These are phyloP conservation scores for Girardinus metallicus DNA, from an alignment of 2,797 vertebrate genomes.

Conservation along the genomic window DNA sequence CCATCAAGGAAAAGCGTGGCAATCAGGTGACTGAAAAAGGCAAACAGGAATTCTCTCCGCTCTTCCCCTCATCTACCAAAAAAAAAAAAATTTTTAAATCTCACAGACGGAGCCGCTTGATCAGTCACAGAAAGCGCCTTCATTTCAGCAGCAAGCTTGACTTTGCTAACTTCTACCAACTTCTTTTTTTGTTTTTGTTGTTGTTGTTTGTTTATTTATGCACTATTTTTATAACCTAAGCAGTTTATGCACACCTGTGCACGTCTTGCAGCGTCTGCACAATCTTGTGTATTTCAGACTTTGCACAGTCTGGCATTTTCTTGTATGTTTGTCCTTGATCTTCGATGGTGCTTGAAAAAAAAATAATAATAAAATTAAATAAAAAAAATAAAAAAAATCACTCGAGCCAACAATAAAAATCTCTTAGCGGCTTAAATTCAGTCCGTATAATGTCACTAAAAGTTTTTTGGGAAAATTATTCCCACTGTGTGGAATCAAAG, in stretches of 20 bases:
- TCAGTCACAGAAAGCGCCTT: conserved; percentile 41
- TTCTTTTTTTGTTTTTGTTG: not conserved
- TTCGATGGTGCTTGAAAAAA: not conserved
- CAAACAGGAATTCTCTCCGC: conserved; percentile 34
- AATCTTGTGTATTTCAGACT: conserved; percentile 35
- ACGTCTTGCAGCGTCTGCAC: conserved; percentile 47
- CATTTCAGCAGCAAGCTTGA: conserved; percentile 28
- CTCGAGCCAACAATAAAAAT: conserved; percentile 13
- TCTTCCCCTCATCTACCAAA: conserved; percentile 41
- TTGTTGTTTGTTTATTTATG: conserved; percentile 38
- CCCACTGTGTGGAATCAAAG: not conserved
- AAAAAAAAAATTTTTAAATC: conserved; percentile 13
- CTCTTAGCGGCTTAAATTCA: conserved; percentile 18
- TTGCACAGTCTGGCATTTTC: conserved; percentile 45
- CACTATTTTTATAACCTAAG: conserved; percentile 26
- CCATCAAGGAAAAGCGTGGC: conserved; percentile 48
- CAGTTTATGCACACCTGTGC: conserved; percentile 45
- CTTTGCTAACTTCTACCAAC: conserved; percentile 30
- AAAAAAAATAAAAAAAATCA: not conserved
- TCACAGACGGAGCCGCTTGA: conserved; percentile 24
- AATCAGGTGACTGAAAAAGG: conserved; percentile 37
- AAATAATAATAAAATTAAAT: too few relatives aligned
- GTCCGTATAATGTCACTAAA: conserved; percentile 2
- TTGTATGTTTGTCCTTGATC: conserved; percentile 16
- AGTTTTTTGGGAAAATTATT: not conserved